Base-by-base conservation (phyloP, 1,140 invertebrate genomes). In the Penaeus indicus region DNA sequence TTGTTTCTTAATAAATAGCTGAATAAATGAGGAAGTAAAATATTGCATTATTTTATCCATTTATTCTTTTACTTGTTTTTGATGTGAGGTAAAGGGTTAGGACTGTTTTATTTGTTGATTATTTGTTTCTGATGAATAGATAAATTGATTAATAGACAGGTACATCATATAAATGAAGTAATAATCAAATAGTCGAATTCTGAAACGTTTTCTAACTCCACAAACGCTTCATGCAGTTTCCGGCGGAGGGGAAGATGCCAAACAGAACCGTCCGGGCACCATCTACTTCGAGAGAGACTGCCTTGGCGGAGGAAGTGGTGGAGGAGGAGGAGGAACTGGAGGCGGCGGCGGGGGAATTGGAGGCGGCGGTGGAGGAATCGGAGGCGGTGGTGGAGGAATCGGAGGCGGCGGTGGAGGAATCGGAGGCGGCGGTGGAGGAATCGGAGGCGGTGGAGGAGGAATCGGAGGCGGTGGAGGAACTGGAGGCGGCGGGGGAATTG, bases 221-320 rank as follows among this genome's bases (percentile, higher is more conserved):
- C 63, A 67, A 25, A 61, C 79, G 11, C 21, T 22, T 11, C 54
- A 10, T 32, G 7, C 79, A 83, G 75, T 42, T 32, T 85, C 80
- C 18, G 83, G 92, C 25, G 92, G 92, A 54, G 92, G 92, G 27
- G 92, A 92, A 38, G 93, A 91, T n/a, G 93, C 91, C 16, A 84
- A 91, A 19, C 92, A 93, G 85, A 92, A 90, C 47, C 90, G 93
- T 42, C 93, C 93, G 25, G 93, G 93, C 21, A 93, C 94, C 0
- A 92, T 92, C 11, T 94, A 93, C 89, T 93, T 91, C 79, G 93
- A 94, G 85, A 90, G 93, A 64, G 92, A 92, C 86, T 94, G 93
- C 83, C 90, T 92, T 32, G 67, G 54, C 25, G 16, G 13, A 18
- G 47, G 63, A 0, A 42, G 64, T n/a, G 25, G 32, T 1, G 42